These are phyloP conservation scores for Crepidodera aurea DNA, from an alignment of 2,888 invertebrate genomes.

Conservation along the genomic window DNA sequence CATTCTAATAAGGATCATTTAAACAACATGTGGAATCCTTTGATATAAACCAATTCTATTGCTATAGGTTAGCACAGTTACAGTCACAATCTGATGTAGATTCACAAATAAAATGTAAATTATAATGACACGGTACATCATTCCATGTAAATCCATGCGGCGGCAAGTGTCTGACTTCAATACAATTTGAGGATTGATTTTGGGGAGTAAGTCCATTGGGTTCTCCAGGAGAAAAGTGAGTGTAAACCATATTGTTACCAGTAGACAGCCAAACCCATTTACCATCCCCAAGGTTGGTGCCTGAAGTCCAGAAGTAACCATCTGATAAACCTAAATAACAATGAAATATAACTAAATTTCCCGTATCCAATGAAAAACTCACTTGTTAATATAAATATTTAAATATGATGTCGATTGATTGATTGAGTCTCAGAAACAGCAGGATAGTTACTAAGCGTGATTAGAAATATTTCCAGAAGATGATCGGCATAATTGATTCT, in stretches of 20 bases:
- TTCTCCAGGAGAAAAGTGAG: constrained; percentile 26
- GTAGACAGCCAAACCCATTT: constrained; percentile 29
- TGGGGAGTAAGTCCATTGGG: constrained; percentile 14
- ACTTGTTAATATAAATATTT: no score
- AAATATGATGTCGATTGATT: no score
- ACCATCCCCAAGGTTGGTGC: constrained; percentile 11
- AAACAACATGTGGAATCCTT: no score
- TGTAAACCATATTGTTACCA: constrained; percentile 20
- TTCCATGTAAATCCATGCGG: constrained; percentile 21
- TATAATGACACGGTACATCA: constrained; percentile 8
- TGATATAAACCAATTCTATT: no score
- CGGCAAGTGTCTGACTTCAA: constrained; percentile 15
- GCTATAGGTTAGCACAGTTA: no score
- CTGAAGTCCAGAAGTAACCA: constrained; percentile 25
- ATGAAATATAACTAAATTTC: no score
- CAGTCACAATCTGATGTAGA: neutral
- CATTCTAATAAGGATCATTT: no score
- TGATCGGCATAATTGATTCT: no score
- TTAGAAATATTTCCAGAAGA: no score
- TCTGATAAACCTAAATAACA: constrained; percentile 16
- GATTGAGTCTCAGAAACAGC: no score
- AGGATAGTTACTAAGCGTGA: no score
- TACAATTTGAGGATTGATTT: constrained; percentile 16
- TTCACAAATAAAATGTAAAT: constrained; percentile 17
- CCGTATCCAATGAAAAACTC: no score